Evolutionary conservation across 2,113 vertebrate genomes (phyloP).

Genomic region (Hyaena hyaena): DNA sequence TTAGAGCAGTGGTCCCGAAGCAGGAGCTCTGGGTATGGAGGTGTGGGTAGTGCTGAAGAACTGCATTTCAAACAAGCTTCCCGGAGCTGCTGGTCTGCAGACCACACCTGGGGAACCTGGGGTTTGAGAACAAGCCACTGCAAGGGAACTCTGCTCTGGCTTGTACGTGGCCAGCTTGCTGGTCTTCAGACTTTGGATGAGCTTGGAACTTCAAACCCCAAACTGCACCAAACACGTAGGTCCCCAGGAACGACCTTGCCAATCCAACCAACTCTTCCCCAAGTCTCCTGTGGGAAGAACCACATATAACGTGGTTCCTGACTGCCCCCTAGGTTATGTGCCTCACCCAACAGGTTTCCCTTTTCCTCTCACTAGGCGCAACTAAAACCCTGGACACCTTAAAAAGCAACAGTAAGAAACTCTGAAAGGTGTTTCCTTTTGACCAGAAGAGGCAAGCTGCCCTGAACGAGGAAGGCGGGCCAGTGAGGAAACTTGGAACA

Average conservation of each 20-base stretch:
- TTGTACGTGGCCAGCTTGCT: rapidly evolving
- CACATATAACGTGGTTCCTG: neutral
- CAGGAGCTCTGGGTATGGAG: neutral
- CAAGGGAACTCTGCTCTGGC: no score
- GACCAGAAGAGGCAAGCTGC: neutral
- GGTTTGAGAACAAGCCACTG: neutral
- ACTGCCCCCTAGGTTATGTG: neutral
- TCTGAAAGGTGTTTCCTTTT: neutral
- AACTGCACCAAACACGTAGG: neutral
- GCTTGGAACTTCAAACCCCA: neutral
- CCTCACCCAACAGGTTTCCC: neutral
- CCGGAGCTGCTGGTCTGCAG: no score
- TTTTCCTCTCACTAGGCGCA: neutral
- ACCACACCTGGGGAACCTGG: neutral
- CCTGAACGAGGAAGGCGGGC: neutral
- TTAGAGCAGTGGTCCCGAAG: neutral
- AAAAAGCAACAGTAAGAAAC: neutral
- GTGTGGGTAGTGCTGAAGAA: neutral
- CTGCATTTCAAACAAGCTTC: neutral
- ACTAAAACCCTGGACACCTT: no score
- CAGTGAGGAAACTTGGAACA: neutral
- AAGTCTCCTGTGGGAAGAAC: neutral
- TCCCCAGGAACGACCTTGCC: neutral
- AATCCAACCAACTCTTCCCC: neutral
- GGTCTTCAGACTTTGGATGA: neutral